Evolutionary conservation across 2,113 vertebrate genomes (phyloP).

Genomic region (Sciurus niger): DNA sequence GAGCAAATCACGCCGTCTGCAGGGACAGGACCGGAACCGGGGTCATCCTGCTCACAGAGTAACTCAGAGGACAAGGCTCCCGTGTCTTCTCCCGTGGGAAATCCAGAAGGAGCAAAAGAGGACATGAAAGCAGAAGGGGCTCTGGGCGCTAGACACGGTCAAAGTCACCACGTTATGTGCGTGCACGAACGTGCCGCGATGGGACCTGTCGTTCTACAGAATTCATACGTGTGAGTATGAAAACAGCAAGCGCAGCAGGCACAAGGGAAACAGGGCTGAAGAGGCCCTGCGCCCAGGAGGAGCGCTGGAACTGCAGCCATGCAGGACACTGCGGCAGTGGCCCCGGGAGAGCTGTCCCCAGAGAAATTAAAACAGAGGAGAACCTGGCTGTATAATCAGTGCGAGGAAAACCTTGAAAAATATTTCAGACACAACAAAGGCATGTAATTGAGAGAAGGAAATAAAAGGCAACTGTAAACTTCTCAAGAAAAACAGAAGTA

Average conservation of each 20-base stretch:
- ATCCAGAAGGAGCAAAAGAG: no score
- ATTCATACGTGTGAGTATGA: background rate
- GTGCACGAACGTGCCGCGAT: no score
- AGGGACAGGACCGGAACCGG: no score
- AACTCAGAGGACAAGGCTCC: no score
- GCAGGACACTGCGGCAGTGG: rapidly evolving
- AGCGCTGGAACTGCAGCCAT: background rate
- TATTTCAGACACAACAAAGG: background rate
- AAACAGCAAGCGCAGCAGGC: background rate
- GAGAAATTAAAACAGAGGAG: background rate
- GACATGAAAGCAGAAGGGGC: no score
- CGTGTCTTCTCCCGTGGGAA: no score
- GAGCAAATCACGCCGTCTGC: no score
- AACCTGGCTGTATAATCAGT: background rate
- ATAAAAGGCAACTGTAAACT: background rate
- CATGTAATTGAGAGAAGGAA: background rate
- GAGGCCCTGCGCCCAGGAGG: background rate
- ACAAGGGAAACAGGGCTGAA: background rate
- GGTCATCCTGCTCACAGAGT: no score
- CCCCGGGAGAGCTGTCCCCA: background rate
- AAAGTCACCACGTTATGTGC: background rate
- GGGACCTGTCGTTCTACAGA: no score
- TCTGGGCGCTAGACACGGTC: background rate
- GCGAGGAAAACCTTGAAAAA: constrained; percentile 9
- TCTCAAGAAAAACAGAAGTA: background rate